Base-by-base conservation (phyloP, 2,797 vertebrate genomes). In the Potorous gilbertii region DNA sequence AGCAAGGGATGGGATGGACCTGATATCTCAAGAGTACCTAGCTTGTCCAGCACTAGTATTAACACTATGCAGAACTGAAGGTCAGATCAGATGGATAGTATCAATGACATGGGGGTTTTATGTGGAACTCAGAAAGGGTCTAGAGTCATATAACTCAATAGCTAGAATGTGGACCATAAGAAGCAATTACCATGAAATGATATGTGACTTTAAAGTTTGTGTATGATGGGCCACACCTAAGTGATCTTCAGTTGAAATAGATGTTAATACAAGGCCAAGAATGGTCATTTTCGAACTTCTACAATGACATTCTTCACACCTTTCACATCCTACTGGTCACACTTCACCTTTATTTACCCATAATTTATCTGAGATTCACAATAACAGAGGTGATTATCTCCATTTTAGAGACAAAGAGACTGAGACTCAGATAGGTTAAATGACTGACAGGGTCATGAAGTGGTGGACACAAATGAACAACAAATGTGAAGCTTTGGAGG, bases 41-140 rank as follows among this genome's bases (percentile, higher is more conserved):
- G n/a, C 46, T 87, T 87, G n/a, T 34, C 18, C 11, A 55, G 54
- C 0, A 10, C 29, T 55, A 54, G 34, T 54, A 55, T 6, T 14
- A 1, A 46, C 12, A 46, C 54, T 66, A 95, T 94, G 93, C 96
- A 93, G 91, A 92, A 95, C 66, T 94, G 21, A 81, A 46, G 40
- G 31, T 74, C 66, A 54, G 91, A 52, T 91, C 34, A 91, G 16
- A 52, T 57, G 31, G n/a, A 74, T 55, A 90, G 87, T 28, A 62
- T 62, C 52, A 59, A 91, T 92, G 92, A 57, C 28, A 21, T 6
- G 52, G 56, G 62, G 74, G 24, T 52, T 93, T 92, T 92, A 81
- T 9, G 0, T 57, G 54, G 34, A 57, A 40, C 2, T 16, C 56
- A 66, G 52, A 92, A 21, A 34, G 93, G 21, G 87, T 94, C 93